These are phyloP conservation scores for Gallinago jamesoni DNA, from an alignment of 2,113 vertebrate genomes.

Conservation along the genomic window DNA sequence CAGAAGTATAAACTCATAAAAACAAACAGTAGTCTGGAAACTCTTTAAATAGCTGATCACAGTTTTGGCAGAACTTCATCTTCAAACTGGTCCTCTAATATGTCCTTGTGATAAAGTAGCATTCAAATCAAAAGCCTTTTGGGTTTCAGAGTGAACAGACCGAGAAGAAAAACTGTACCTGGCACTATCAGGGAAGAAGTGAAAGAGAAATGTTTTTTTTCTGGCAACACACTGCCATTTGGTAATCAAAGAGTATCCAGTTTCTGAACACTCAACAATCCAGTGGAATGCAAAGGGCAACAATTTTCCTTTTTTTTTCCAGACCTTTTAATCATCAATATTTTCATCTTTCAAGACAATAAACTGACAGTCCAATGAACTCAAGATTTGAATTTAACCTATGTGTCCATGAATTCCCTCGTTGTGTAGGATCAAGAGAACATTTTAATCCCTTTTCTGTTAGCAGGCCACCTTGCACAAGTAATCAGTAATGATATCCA, in stretches of 20 bases:
- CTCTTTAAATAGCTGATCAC: slow-evolving; percentile 34
- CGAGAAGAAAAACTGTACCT: neutral
- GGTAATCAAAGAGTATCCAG: neutral
- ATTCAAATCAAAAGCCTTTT: slow-evolving; percentile 19
- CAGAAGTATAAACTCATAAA: slow-evolving; percentile 54
- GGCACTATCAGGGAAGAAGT: neutral
- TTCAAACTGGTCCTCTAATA: slow-evolving; percentile 4
- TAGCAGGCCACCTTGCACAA: slow-evolving; percentile 20
- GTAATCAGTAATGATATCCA: neutral
- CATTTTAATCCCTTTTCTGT: slow-evolving; percentile 8
- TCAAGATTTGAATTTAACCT: neutral
- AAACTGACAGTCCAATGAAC: neutral
- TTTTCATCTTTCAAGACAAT: neutral
- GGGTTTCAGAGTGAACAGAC: neutral
- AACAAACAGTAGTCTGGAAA: slow-evolving; percentile 40
- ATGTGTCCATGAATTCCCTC: neutral
- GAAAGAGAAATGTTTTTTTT: neutral
- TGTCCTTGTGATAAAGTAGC: slow-evolving; percentile 33
- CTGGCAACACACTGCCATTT: neutral
- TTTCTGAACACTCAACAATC: neutral
- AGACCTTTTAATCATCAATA: neutral
- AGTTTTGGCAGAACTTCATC: slow-evolving; percentile 46
- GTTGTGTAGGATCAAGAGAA: neutral
- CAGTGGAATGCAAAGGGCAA: neutral
- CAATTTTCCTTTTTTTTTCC: neutral